A percentile compares a stretch with the other conserved stretches of the same genome.
These are phyloP conservation scores for Orthosia gracilis DNA, from an alignment of 2,888 invertebrate species.

Conservation along the genomic window DNA sequence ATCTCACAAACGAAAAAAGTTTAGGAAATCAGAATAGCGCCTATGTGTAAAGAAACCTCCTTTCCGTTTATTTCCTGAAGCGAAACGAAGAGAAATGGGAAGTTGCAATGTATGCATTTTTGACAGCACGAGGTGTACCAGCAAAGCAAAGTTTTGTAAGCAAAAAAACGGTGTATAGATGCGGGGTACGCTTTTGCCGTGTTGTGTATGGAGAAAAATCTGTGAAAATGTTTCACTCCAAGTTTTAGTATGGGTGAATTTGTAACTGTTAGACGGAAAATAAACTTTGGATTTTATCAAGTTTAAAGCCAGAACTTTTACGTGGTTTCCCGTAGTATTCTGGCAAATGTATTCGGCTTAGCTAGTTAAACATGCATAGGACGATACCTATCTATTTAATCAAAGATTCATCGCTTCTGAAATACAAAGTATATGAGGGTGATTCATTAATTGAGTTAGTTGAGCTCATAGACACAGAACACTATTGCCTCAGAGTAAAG, in stretches of 20 bases:
- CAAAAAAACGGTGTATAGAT: slow-evolving; percentile 51
- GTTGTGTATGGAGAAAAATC: slow-evolving; percentile 54
- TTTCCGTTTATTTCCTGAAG: slow-evolving; percentile 46
- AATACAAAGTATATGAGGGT: no score
- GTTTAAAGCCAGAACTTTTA: slow-evolving; percentile 15
- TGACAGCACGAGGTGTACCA: slow-evolving; percentile 59
- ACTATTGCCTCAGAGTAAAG: neutral
- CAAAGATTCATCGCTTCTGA: no score
- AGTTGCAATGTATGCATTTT: slow-evolving; percentile 63
- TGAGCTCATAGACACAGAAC: no score
- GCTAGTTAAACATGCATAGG: neutral
- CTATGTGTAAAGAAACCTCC: slow-evolving; percentile 20
- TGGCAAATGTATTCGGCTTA: neutral
- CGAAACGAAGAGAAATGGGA: slow-evolving; percentile 53
- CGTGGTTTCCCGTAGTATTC: neutral
- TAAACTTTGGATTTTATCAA: slow-evolving; percentile 35
- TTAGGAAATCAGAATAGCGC: slow-evolving; percentile 16
- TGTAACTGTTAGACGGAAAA: slow-evolving; percentile 31
- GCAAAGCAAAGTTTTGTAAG: slow-evolving; percentile 61
- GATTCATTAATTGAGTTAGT: neutral
- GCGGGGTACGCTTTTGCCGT: slow-evolving; percentile 40
- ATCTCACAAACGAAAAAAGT: slow-evolving; percentile 4
- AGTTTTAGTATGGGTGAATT: slow-evolving; percentile 46
- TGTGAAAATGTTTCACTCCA: slow-evolving; percentile 61
- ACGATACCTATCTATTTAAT: no score